Evolutionary conservation across 2,113 vertebrate genomes (phyloP), one percentile per base, ranked within the genome.

Genomic region (Passer montanus): DNA sequence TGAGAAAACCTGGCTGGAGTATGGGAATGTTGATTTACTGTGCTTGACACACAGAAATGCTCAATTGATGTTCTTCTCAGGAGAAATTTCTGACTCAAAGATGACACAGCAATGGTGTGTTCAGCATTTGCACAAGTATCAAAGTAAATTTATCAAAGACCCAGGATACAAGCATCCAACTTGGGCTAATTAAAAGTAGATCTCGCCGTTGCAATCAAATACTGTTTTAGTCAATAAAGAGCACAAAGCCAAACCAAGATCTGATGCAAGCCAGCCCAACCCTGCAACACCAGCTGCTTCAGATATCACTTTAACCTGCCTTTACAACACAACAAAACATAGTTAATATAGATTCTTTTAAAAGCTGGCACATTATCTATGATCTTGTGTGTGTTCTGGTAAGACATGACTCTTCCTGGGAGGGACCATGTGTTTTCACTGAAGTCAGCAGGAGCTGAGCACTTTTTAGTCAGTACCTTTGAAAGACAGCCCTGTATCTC

Each of bases 131-230:
- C 75, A 55, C 35, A 28, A 39, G 24, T 59, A 82, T 87, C 30
- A 90, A 74, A 93, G 58, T 63, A 87, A 93, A 82, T 84, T 75
- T 84, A 74, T 74, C 79, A 84, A 93, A 91, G 49, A 47, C 21
- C 67, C 30, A 7, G 39, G 30, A 62, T 39, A 67, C 33, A 88
- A 70, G 16, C 69, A 41, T 49, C 68, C 69, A 90, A 19, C 43
- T 22, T 35, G 16, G 22, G 52, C 35, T 91, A 94, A 95, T 90
- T 95, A 94, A 81, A 94, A 90, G 56, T 21, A 88, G 46, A 87
- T 81, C 44, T 56, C 7, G 2, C 58, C 75, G 39, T 79, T 75
- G 50, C 59, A 79, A 50, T 84, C 49, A 49, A 67, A 76, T 66
- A 14, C 55, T 46, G 14, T 82, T n/a, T 79, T 47, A 86, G 58